A percentile compares a stretch with the other conserved stretches of the same genome.
Evolutionary conservation across 2,888 invertebrate genomes (phyloP).

Genomic region (Drosophila subquinaria): DNA sequence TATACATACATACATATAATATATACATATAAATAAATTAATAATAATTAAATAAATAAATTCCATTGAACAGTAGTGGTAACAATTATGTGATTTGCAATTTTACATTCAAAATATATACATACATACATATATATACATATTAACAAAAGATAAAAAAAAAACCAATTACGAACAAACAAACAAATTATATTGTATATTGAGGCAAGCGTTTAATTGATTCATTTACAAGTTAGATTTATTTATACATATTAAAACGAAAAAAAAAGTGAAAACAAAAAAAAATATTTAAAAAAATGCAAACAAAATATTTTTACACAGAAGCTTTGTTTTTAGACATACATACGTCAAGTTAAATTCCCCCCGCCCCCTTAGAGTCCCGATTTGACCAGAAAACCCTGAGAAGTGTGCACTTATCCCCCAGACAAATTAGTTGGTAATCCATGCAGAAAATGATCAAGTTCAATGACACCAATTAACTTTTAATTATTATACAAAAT

Average conservation of each 20-base stretch:
- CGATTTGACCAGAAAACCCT: constrained; percentile 21
- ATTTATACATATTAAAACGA: constrained; percentile 71
- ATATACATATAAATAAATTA: constrained; percentile 50
- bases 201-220: constrained; percentile 76
- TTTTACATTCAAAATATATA: constrained; percentile 77
- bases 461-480: constrained; percentile 78
- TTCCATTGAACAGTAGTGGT: constrained; percentile 78
- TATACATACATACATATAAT: constrained; percentile 64
- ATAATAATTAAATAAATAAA: constrained; percentile 54
- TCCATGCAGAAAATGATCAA: constrained; percentile 45
- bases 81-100: constrained; percentile 83
- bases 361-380: constrained; percentile 11
- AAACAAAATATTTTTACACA: constrained; percentile 73
- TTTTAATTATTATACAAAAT: constrained; percentile 79
- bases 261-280: constrained; percentile 26
- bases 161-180: constrained; percentile 61
- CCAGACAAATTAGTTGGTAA: constrained; percentile 37
- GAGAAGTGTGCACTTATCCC: constrained; percentile 39
- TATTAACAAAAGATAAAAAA: constrained; percentile 51
- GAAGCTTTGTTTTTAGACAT: constrained; percentile 65
- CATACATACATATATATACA: constrained; percentile 45
- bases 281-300: constrained; percentile 32
- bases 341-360: constrained; percentile 46
- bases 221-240: constrained; percentile 77
- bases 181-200: constrained; percentile 62